Percentiles rank a stretch among this genome's conserved stretches.
phyloP scores from a whole-genome alignment of 2,797 vertebrate genomes.

The Dicrostonyx torquatus region DNA sequence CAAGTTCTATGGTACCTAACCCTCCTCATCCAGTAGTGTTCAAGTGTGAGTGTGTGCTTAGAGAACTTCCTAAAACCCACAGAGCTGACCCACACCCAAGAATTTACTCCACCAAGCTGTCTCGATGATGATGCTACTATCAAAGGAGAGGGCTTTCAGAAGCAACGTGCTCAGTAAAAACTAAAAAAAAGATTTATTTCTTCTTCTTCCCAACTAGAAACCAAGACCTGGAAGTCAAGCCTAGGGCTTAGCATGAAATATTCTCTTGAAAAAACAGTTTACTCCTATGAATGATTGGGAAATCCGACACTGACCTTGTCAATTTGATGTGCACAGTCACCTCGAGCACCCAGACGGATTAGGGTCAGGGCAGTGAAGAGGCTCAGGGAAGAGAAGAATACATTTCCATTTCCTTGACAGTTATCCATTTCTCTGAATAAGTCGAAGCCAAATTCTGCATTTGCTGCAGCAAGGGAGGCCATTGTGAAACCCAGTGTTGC shows the following conservation, averaged over 20 bases:
- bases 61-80: background rate
- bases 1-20: background rate
- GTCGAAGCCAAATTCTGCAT: slow-evolving; percentile 83
- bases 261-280: background rate
- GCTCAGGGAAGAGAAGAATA: slow-evolving; percentile 84
- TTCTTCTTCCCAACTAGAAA: background rate
- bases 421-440: slow-evolving; percentile 82
- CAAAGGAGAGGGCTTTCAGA: background rate
- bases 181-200: no score
- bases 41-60: fast-evolving
- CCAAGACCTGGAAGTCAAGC: background rate
- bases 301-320: slow-evolving; percentile 78
- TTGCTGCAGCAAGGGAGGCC: slow-evolving; percentile 81
- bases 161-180: background rate
- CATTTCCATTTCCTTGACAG: slow-evolving; percentile 74
- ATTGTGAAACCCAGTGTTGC: slow-evolving; percentile 69
- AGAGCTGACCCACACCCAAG: background rate
- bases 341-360: slow-evolving; percentile 84
- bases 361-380: slow-evolving; percentile 83
- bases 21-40: background rate
- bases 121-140: background rate
- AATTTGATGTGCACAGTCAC: slow-evolving; percentile 82
- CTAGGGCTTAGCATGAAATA: background rate
- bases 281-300: background rate
- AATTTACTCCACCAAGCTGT: background rate